phyloP scores from a whole-genome alignment of 2,797 vertebrate genomes.

The Myotis planiceps region DNA sequence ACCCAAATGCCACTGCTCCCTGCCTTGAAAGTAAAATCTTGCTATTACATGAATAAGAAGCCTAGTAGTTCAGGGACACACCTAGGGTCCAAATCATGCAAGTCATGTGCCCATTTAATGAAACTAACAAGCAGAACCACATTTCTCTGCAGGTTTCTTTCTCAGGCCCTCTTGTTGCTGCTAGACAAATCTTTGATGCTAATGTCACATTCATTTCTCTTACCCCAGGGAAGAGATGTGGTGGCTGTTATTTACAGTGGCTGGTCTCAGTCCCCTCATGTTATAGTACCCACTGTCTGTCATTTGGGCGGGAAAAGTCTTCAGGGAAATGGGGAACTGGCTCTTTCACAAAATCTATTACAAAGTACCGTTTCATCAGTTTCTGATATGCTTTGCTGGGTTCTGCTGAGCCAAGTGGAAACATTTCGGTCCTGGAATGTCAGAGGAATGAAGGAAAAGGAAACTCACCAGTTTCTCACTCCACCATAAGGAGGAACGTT shows the following conservation, averaged over 20 bases:
- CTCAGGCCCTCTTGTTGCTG: not conserved
- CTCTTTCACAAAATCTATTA: conserved; percentile 43
- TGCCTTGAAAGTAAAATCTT: conserved; percentile 26
- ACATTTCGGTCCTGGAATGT: conserved; percentile 59
- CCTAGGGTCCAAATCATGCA: not conserved
- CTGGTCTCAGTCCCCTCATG: not conserved
- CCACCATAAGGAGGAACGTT: not conserved
- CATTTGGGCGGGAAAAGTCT: not conserved
- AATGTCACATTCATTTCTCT: not conserved
- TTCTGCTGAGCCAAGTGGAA: conserved; percentile 64
- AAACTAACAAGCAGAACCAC: not conserved
- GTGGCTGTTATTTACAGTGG: not conserved
- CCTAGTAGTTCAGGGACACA: not conserved
- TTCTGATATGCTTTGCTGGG: conserved; percentile 48
- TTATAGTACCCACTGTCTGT: not conserved
- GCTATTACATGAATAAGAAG: not conserved
- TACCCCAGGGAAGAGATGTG: not conserved
- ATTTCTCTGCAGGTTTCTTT: not conserved
- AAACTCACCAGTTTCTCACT: conserved; percentile 4
- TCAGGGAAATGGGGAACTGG: not conserved
- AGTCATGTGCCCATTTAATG: not conserved
- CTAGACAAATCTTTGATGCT: not conserved
- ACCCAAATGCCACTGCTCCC: not conserved
- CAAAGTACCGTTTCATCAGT: conserved; percentile 43
- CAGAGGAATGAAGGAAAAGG: conserved; percentile 61